Evolutionary conservation across 2,888 invertebrate genomes (phyloP).

Genomic region (Idaea dimidiata): DNA sequence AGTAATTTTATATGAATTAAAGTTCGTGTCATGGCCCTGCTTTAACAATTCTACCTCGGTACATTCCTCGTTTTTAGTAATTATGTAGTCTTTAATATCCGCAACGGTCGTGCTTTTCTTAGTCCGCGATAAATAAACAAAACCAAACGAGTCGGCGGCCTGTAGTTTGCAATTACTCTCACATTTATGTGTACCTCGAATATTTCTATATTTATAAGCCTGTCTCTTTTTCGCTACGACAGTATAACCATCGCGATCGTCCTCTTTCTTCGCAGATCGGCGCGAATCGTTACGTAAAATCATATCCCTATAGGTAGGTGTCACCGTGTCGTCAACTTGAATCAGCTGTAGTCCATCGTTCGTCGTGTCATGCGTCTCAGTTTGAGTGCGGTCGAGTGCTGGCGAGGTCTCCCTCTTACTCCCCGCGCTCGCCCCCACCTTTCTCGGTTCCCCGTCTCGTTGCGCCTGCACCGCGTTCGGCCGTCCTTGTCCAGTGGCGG

Average conservation of each 20-base stretch:
- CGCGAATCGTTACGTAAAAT: too few species aligned
- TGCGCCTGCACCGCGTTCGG: too few species aligned
- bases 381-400: too few species aligned
- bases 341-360: too few species aligned
- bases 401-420: too few species aligned
- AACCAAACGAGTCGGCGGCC: constrained; percentile 14
- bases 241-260: constrained; percentile 10
- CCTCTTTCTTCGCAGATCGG: too few species aligned
- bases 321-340: too few species aligned
- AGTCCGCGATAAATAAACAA: constrained; percentile 6
- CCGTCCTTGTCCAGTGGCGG: too few species aligned
- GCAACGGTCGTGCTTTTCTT: constrained; percentile 11
- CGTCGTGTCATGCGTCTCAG: too few species aligned
- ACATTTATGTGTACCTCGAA: constrained; percentile 2
- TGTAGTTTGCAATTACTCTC: constrained; percentile 7
- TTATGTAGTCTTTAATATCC: constrained; percentile 14
- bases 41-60: constrained; percentile 12
- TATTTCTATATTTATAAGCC: constrained; percentile 16
- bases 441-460: too few species aligned
- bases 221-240: constrained; percentile 10
- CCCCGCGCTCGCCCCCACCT: too few species aligned
- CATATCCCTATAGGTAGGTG: too few species aligned
- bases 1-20: constrained; percentile 18
- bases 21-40: constrained; percentile 14
- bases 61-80: constrained; percentile 14